Percentiles rank a stretch among this genome's conserved stretches.
These are phyloP conservation scores for Probaryconus sp. DNA, from an alignment of 1,140 invertebrate genomes.

Conservation along the genomic window DNA sequence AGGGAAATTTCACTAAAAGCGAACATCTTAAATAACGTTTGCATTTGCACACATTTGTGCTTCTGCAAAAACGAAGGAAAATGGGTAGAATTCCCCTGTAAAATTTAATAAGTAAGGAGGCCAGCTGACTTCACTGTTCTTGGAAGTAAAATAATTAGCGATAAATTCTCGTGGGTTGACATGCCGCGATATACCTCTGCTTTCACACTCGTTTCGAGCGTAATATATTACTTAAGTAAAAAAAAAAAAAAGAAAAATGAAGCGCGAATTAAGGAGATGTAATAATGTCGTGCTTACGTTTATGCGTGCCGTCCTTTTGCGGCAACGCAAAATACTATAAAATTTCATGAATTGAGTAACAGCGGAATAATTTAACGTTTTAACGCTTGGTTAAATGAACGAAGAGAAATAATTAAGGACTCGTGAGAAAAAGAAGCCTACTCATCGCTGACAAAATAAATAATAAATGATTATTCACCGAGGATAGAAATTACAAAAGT, in stretches of 20 bases:
- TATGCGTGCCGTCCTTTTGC: background rate
- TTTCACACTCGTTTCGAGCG: slow-evolving; percentile 33
- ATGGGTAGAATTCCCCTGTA: slow-evolving; percentile 22
- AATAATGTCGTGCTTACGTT: slow-evolving; percentile 6
- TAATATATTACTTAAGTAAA: slow-evolving; percentile 35
- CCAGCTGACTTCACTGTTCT: slow-evolving; percentile 31
- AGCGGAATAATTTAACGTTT: no score
- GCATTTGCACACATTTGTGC: slow-evolving; percentile 23
- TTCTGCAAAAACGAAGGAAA: slow-evolving; percentile 25
- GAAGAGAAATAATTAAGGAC: no score
- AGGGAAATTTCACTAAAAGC: slow-evolving; percentile 11
- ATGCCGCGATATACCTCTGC: slow-evolving; percentile 39
- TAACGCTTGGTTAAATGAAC: no score
- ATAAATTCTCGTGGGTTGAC: slow-evolving; percentile 54
- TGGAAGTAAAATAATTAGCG: slow-evolving; percentile 54
- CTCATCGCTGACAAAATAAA: no score
- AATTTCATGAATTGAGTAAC: background rate
- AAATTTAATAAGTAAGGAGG: slow-evolving; percentile 46
- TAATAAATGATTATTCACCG: no score
- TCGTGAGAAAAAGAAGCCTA: no score
- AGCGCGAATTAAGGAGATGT: slow-evolving; percentile 8
- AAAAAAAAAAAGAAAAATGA: slow-evolving; percentile 19
- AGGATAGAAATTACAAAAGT: no score
- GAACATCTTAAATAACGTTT: slow-evolving; percentile 30
- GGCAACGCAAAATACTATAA: background rate